These are phyloP conservation scores for Sebastiscus tertius DNA, from an alignment of 2,797 vertebrate species.

Conservation along the genomic window DNA sequence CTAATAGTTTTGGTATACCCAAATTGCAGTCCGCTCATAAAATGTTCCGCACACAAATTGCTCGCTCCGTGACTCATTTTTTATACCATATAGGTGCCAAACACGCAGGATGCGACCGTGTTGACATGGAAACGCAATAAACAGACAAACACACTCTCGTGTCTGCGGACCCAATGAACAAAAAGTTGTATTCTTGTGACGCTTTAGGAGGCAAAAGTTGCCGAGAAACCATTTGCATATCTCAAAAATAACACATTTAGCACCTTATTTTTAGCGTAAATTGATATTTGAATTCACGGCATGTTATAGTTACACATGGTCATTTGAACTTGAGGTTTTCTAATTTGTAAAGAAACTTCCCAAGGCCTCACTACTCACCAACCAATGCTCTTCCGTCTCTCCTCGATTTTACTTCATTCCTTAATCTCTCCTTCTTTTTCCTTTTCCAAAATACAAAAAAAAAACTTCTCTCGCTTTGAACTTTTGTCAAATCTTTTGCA, in stretches of 20 bases:
- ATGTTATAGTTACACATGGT: not conserved
- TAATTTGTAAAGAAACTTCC: not conserved
- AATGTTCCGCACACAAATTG: conserved; percentile 77
- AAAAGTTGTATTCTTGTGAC: not conserved
- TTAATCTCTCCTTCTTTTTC: not conserved
- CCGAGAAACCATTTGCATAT: not conserved
- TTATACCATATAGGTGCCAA: conserved; percentile 61
- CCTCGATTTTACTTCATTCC: conserved; percentile 10
- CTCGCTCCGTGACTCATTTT: conserved; percentile 69
- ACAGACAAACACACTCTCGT: conserved; percentile 54
- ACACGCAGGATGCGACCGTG: conserved; percentile 61
- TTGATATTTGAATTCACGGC: not conserved
- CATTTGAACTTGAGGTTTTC: not conserved
- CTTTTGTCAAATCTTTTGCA: not conserved
- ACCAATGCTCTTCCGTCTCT: conserved; percentile 13
- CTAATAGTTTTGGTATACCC: conserved; percentile 76
- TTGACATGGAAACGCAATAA: conserved; percentile 71
- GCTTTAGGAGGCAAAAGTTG: not conserved
- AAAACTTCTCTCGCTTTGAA: not conserved
- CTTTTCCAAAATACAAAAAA: not conserved
- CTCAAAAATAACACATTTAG: not conserved
- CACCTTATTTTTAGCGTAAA: not conserved
- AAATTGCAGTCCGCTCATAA: conserved; percentile 77
- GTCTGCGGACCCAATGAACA: not conserved
- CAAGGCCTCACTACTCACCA: conserved; percentile 54